Evolutionary conservation across 2,888 invertebrate species (phyloP), one percentile per base, ranked within the genome.

Genomic region (Platypus cylindrus): DNA sequence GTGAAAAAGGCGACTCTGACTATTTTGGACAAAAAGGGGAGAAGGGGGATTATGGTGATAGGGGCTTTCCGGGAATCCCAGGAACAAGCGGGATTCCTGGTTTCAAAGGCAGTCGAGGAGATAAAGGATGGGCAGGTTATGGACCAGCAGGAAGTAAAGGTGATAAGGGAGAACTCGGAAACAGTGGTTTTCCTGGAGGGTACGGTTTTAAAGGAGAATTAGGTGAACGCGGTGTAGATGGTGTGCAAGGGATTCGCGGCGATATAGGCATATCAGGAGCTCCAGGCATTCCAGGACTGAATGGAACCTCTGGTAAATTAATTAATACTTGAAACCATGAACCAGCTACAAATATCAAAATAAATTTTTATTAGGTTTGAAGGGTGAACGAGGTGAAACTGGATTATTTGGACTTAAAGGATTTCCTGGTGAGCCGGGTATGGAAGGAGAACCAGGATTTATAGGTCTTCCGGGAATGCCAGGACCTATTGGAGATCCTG

Each of bases 361-460:
- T n/a, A n/a, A n/a, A 18, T 11, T n/a, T 30, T 51, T 50, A 5
- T 25, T 34, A 33, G 56, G 55, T 20, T 36, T 64, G 2, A 71
- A 71, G 56, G 75, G 75, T 44, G 67, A 68, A 48, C 57, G 59
- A 34, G 76, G 76, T 45, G 62, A 65, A 32, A 59, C 62, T 2
- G 56, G 56, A 17, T 12, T n/a, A 3, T 30, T 41, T 14, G 55
- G 55, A 28, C 16, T 36, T 12, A 36, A 42, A 3, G 63, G 63
- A 2, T 59, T 64, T 0, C 62, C 64, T 36, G 93, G 89, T 32
- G 75, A 76, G 46, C 60, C 64, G 36, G 91, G 90, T n/a, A 78
- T 78, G 36, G 60, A 60, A 18, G 91, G 91, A 2, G 80, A 79
- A 40, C 63, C 66, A 41, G 91, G 91, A 15, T 40, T 48, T 38